Evolutionary conservation across 2,797 vertebrate genomes (phyloP).

Genomic region (Sarcophilus harrisii): DNA sequence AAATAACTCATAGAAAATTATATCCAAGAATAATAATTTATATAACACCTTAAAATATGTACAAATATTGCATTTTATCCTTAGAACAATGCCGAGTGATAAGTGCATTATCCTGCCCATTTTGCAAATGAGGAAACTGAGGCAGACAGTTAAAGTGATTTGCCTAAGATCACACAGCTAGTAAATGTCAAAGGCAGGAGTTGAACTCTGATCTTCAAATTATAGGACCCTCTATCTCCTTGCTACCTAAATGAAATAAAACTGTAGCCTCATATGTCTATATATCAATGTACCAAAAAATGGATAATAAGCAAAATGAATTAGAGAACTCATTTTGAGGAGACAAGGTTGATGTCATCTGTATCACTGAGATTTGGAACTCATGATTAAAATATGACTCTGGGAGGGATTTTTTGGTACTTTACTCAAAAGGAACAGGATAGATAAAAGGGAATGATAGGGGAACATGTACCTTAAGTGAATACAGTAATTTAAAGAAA

Average conservation of each 20-base stretch:
- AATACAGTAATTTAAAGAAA: neutral
- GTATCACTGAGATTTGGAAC: neutral
- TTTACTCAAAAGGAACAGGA: neutral
- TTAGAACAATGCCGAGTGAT: neutral
- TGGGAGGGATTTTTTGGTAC: neutral
- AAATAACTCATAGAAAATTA: neutral
- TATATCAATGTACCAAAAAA: neutral
- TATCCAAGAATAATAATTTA: neutral
- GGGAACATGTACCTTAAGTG: neutral
- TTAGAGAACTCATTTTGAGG: neutral
- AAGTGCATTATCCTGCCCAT: neutral
- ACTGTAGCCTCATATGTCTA: neutral
- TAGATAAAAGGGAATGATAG: neutral
- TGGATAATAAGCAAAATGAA: neutral
- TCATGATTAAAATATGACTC: neutral
- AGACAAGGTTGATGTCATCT: neutral
- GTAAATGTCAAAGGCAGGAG: neutral
- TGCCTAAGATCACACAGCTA: neutral
- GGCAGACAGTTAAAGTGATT: neutral
- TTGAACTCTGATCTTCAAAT: neutral
- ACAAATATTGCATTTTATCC: neutral
- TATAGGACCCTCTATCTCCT: neutral
- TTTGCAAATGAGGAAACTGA: neutral
- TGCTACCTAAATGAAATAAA: neutral
- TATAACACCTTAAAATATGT: neutral